Base-by-base conservation (phyloP, 2,797 vertebrate species). In the Dendrocincla tyrannina region DNA sequence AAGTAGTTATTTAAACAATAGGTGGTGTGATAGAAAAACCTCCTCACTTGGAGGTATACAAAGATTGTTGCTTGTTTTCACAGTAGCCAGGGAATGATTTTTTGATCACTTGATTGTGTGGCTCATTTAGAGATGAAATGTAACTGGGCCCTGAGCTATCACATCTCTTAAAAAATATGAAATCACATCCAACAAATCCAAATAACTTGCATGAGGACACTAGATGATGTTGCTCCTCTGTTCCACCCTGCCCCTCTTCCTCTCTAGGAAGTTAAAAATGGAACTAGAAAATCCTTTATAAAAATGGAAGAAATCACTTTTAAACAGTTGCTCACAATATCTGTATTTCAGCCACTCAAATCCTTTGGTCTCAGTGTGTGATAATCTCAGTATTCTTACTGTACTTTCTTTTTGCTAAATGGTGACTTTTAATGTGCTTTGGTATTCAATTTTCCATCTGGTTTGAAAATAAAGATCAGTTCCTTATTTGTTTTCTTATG, bases 241-340 rank as follows among this genome's bases (percentile, higher is more conserved):
- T 81, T 78, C 8, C 3, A 3, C 5, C 11, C 15, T 75, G 28
- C 12, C 28, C 5, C 17, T 59, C 24, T 52, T 85, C 20, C 24
- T 10, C 16, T 56, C 28, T 39, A 84, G 55, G 35, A 42, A 59
- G 18, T 53, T 75, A 85, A 53, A 44, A 93, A 63, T 20, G 8
- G 33, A 28, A 17, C 42, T 50, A 11, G 59, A 84, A 7, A 9
- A 46, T 64, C 46, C 25, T 39, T 77, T 13, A 55, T 89, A 60
- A 76, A 85, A 81, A 8, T 7, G 2, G 9, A 73, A 3, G 53
- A 73, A 68, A 32, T 46, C 3, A n/a, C 28, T 64, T 87, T 9
- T 30, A 33, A 64, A 33, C 0, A 0, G 11, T 42, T 76, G 14
- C 18, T 47, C 35, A 46, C 10, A 50, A 2, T 32, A 49, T 56